Evolutionary conservation across 2,113 vertebrate genomes (phyloP).

Genomic region (Barnardius zonarius): DNA sequence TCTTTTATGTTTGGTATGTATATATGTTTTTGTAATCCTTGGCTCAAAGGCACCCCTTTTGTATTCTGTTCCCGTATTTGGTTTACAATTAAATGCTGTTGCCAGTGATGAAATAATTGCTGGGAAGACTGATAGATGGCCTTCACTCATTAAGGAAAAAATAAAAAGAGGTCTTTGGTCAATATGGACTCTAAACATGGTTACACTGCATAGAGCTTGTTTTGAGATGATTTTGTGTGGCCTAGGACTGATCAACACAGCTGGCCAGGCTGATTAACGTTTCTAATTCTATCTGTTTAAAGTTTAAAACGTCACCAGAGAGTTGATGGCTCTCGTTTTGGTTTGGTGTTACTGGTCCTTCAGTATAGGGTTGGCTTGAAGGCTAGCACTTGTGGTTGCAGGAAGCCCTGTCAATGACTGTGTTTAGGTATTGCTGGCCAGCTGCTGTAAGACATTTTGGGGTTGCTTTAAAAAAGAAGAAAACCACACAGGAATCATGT

Average conservation of each 20-base stretch:
- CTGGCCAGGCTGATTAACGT: not conserved
- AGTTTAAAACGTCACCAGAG: not conserved
- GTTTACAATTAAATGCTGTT: conserved; percentile 60
- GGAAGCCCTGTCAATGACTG: not conserved
- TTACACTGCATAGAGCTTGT: not conserved
- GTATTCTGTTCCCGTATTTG: conserved; percentile 10
- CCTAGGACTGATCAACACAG: not conserved
- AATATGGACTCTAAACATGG: not conserved
- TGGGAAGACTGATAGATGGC: not conserved
- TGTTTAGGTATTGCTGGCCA: not conserved
- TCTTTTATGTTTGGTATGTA: conserved; percentile 44
- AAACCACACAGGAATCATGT: not conserved
- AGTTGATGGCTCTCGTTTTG: not conserved
- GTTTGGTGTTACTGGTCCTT: not conserved
- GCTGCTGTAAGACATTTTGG: not conserved
- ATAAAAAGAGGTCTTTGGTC: not conserved
- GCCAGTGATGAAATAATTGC: not conserved
- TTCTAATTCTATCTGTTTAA: not conserved
- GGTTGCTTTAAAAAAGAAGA: not conserved
- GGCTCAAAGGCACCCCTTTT: conserved; percentile 25
- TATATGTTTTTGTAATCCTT: conserved; percentile 53
- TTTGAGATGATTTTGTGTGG: not conserved
- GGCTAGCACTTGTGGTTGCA: fast-evolving
- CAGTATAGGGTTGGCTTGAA: not conserved
- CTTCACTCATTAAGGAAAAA: not conserved